Conservation (phyloP, 2,888 invertebrate species). For the Pseudoips prasinana region DNA sequence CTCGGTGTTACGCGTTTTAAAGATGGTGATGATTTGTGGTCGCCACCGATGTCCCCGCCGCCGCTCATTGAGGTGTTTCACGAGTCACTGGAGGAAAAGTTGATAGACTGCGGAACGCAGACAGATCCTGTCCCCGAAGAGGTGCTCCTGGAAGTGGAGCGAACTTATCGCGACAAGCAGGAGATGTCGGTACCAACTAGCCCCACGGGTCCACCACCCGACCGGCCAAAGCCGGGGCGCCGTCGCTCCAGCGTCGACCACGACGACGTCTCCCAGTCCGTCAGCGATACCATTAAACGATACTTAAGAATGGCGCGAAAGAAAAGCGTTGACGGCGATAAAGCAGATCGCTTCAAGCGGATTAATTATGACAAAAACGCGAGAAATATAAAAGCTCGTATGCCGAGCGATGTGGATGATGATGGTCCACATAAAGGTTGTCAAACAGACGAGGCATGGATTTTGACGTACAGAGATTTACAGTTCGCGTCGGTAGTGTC, state of each 20-base stretch:
- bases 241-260: conserved; percentile 91
- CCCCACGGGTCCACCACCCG: conserved; percentile 66
- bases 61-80: conserved; percentile 86
- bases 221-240: conserved; percentile 62
- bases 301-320: conserved; percentile 94
- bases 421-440: conserved; percentile 89
- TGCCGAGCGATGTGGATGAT: conserved; percentile 89
- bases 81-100: conserved; percentile 81
- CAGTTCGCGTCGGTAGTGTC: conserved; percentile 62
- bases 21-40: conserved; percentile 55
- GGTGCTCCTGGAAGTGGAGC: conserved; percentile 73
- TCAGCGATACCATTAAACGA: conserved; percentile 92
- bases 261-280: conserved; percentile 92
- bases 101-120: conserved; percentile 82
- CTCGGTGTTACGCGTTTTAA: conserved; percentile 44
- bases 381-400: conserved; percentile 90
- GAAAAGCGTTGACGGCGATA: conserved; percentile 91
- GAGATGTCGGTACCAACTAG: conserved; percentile 71
- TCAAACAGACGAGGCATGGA: conserved; percentile 91
- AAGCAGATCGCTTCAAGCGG: conserved; percentile 91
- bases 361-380: conserved; percentile 94
- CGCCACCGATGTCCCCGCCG: conserved; percentile 81
- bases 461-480: conserved; percentile 72
- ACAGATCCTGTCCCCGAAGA: conserved; percentile 83
- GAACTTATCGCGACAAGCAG: conserved; percentile 66